Base-by-base conservation (phyloP, 2,113 vertebrate genomes). In the Pterocles gutturalis region DNA sequence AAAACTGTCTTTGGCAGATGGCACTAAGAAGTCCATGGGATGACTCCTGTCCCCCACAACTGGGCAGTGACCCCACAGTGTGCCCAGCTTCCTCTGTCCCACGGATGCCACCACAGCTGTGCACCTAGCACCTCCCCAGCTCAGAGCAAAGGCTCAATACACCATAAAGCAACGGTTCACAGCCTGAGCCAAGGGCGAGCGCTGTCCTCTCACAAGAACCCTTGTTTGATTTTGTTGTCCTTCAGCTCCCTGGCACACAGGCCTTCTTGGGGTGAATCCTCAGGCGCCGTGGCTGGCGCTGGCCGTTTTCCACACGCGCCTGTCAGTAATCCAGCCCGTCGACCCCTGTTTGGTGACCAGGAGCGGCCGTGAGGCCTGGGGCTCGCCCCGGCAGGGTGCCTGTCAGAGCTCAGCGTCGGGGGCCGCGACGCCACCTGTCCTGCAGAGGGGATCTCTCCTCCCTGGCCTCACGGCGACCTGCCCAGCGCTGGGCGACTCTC, bases 351-450 rank as follows among this genome's bases (percentile, higher is more conserved):
- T 16, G 48, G 38, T 13, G 4, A 31, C 24, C 21, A 12, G 31
- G 24, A 48, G 31, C 2, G 10, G 41, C 0, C 0, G 4, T 1
- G 15, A 54, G 13, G 31, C 5, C 29, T 48, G 2, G 1, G 38
- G 21, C 16, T 34, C 10, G 11, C 43, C 38, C n/a, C 7, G 0
- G 4, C 19, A 3, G 4, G 3, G 5, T 0, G 15, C 8, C 19
- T 25, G 21, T 2, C 3, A 2, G n/a, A 82, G 28, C 46, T 51
- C 17, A 9, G 16, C 3, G 5, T 4, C 31, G 0, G 0, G 9
- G 31, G 13, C 24, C 0, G 0, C 0, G 11, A 41, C 3, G 26
- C 24, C 7, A 14, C 48, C 28, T 22, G 29, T 29, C 34, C 18
- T 33, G 10, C 57, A 53, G 8, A 21, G 14, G 7, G 5, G 1